Base-by-base conservation (phyloP, 2,113 vertebrate genomes). In the Collichthys lucidus region DNA sequence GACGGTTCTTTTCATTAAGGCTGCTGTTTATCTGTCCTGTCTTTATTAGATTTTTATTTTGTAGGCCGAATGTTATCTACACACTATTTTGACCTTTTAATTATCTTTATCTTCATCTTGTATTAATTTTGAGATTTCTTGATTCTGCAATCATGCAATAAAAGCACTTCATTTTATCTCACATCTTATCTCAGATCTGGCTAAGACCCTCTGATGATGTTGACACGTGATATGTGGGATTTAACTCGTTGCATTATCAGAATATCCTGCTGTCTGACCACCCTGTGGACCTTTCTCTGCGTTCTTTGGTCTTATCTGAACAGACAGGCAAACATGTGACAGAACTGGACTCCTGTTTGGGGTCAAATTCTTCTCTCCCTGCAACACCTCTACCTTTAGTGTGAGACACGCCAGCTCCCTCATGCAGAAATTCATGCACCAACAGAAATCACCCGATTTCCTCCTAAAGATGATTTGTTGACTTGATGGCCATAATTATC, bases 241-340 rank as follows among this genome's bases (percentile, higher is more conserved):
- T 82, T 76, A 62, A 63, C 20, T 60, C 52, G 24, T 62, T 72
- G 52, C 29, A 70, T 69, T 63, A 53, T 66, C 74, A 49, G 44
- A 44, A 63, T 17, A n/a, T 42, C 57, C 24, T 74, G 76, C 80
- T 75, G 70, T 68, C 66, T 50, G 52, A 61, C 17, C 47, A 72
- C 53, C 50, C 35, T 52, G 55, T 55, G 10, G 67, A 22, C n/a
- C 61, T 64, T 66, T 75, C 50, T 73, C 49, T 56, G 14, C n/a
- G 35, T 42, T 69, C 9, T 1, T 20, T 69, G 63, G 15, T 68
- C 62, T 87, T 81, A 89, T 91, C 60, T 75, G 67, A 86, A 63
- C 69, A 84, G 83, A 90, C 85, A 86, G 62, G 67, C 7, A 2
- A 74, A 66, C 81, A 89, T 80, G 77, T 85, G 79, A 89, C 78